Evolutionary conservation across 1,140 invertebrate genomes (phyloP), one percentile per base, ranked within the genome.

Genomic region (Atta texana): DNA sequence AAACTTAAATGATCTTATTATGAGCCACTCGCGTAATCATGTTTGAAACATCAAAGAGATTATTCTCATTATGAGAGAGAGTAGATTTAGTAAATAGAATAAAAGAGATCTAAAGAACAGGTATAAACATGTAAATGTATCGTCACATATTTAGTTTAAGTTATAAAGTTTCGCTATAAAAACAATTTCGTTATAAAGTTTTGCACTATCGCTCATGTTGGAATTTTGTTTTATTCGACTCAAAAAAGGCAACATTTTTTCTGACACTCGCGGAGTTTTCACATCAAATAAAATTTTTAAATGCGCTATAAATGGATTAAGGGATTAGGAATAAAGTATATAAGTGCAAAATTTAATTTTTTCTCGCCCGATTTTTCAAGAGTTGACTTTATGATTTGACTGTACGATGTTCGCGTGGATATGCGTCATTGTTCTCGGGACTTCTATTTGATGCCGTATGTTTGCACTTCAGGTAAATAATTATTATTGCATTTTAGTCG

Each of bases 221-320:
- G 14, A 44, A 44, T 44, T 44, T 8, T 8, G 21, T 57, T 39
- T 75, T 12, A 59, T 76, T 24, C 53, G 14, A 21, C 18, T 34
- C n/a, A 8, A 14, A 14, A 16, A 16, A 51, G 8, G 39, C 16
- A 16, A 51, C 8, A 51, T 51, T 8, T 49, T 71, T 14, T 72
- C 18, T 10, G 14, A 24, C 12, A 61, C 34, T 39, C 34, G 7
- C 7, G 34, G 34, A 39, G 1, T 10, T 61, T 14, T 16, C 21
- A 39, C 34, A 28, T 55, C 8, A 6, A 49, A 18, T 28, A 28
- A 80, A 69, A 69, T 24, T 80, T 80, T 63, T 71, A 7, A 24
- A 24, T 14, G 16, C 21, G 31, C 31, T 55, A 44, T 57, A 55
- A 81, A 71, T 69, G 77, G 49, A 81, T 69, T 57, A 81, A 57